Base-by-base conservation (phyloP, 1,140 invertebrate species). In the Bathynomus jamesi region DNA sequence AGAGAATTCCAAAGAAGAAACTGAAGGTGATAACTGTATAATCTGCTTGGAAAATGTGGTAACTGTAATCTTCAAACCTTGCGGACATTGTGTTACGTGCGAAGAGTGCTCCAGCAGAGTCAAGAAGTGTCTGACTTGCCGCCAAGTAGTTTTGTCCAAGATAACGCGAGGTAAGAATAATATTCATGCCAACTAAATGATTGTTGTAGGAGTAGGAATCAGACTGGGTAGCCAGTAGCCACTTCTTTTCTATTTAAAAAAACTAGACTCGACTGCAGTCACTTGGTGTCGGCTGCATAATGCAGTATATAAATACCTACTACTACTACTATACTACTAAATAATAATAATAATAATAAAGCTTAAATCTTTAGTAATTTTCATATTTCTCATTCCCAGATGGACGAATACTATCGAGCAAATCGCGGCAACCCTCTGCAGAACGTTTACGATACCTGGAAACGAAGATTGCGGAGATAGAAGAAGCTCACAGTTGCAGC, bases 381-480 rank as follows among this genome's bases (percentile, higher is more conserved):
- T 25, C 2, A 29, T 28, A 3, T 61, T 69, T 75, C 61, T n/a
- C 24, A n/a, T 62, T 32, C 69, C 10, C 28, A 78, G 74, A 73
- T 76, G 76, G 78, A 46, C 40, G 74, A 17, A 66, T 31, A 5
- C 28, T 67, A 17, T 46, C 66, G 29, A 53, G 53, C 24, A 21
- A 29, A 67, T 67, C 28, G 7, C 24, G 65, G 11, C 82, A 89
- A 78, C 87, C 75, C 13, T 74, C 73, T 21, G 66, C 73, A 27
- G 76, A 78, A 24, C 82, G 91, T 65, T 79, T 93, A 70, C 85
- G 87, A 2, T 91, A 92, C 81, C 82, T 95, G 24, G 91, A 95
- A 81, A 89, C 87, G 76, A 91, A 92, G 81, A 88, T 95, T 71
- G 89, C 91, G 21, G 93, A 95, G 83, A 88, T 94, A 67, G 94